Conservation (phyloP, 2,797 vertebrate genomes). For the Iguana delicatissima region DNA sequence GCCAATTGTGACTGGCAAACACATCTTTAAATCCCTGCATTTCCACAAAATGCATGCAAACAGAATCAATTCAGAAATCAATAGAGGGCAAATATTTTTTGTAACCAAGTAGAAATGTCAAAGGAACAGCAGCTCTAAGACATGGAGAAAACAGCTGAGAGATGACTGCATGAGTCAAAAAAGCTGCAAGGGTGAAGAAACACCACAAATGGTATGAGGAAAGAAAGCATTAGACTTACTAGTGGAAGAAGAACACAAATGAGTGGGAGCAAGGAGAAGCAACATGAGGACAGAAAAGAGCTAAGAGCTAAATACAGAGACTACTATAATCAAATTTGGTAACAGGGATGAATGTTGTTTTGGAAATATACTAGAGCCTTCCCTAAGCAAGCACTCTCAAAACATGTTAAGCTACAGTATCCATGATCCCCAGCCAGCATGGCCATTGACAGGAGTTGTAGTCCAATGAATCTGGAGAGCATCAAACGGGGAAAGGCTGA, state of each 20-base stretch:
- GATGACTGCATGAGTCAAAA: constrained; percentile 35
- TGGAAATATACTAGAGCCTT: neutral
- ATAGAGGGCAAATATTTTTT: neutral
- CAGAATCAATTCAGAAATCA: neutral
- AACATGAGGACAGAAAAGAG: neutral
- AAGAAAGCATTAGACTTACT: constrained; percentile 41
- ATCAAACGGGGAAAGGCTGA: neutral
- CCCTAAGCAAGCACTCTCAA: neutral
- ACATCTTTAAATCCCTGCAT: neutral
- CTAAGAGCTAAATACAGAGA: constrained; percentile 18
- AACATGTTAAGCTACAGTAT: neutral
- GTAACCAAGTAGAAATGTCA: constrained; percentile 11
- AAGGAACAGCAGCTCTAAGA: constrained; percentile 6
- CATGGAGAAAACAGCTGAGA: constrained; percentile 30
- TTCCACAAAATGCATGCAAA: neutral
- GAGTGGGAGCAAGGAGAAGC: constrained; percentile 45
- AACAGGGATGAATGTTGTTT: constrained; percentile 37
- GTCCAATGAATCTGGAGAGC: neutral
- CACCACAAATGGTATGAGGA: constrained; percentile 34
- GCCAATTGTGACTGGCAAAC: neutral
- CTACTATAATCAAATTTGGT: constrained; percentile 4
- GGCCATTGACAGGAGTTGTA: neutral
- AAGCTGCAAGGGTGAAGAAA: constrained; percentile 33
- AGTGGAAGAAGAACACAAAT: constrained; percentile 26
- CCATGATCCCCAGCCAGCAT: neutral